Evolutionary conservation across 2,797 vertebrate species (phyloP).

Genomic region (Eospalax fontanierii): DNA sequence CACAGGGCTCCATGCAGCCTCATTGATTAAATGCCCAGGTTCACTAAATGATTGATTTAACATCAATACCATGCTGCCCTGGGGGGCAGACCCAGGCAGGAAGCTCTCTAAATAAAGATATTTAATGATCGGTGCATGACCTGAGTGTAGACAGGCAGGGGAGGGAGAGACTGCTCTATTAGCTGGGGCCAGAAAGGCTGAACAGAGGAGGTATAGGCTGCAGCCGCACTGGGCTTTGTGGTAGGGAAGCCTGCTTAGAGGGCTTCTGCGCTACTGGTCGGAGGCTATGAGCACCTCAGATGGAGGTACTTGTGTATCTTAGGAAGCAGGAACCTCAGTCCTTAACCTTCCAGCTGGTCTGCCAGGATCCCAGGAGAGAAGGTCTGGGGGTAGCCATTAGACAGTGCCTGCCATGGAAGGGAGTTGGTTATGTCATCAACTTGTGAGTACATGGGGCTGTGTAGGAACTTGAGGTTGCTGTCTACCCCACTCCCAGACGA

Average conservation of each 20-base stretch:
- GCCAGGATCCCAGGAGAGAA: background rate
- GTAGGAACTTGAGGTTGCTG: accelerated
- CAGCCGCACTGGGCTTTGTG: too few relatives aligned
- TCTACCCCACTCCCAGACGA: background rate
- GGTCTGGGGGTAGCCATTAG: background rate
- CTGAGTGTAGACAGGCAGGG: background rate
- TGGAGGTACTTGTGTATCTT: too few relatives aligned
- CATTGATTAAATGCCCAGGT: conserved; percentile 38
- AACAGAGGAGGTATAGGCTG: background rate
- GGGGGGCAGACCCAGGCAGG: conserved; percentile 23
- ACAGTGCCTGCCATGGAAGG: too few relatives aligned
- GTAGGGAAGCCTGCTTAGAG: background rate
- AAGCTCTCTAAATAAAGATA: conserved; percentile 61
- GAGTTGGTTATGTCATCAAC: background rate
- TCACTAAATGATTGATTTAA: background rate
- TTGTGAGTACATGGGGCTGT: accelerated
- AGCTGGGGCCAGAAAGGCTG: background rate
- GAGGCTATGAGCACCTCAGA: background rate
- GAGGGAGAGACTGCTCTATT: background rate
- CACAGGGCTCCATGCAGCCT: background rate
- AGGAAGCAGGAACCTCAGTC: accelerated
- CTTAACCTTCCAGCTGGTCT: background rate
- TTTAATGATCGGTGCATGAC: background rate
- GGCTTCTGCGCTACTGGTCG: background rate
- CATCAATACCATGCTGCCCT: background rate